Percentiles rank a stretch among this genome's conserved stretches.
These are phyloP conservation scores for Catocala nupta DNA, from an alignment of 2,888 invertebrate genomes.

Conservation along the genomic window DNA sequence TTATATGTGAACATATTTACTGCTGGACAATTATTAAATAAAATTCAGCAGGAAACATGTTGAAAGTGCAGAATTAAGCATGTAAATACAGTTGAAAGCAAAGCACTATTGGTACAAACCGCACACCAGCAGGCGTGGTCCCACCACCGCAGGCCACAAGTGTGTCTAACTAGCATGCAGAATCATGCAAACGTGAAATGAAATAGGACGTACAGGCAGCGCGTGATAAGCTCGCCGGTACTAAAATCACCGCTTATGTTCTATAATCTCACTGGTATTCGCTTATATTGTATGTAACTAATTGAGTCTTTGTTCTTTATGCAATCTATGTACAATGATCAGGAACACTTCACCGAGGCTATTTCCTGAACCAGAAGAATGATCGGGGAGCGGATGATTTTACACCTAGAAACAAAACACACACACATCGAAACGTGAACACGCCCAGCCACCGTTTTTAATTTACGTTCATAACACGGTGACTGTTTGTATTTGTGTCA, in stretches of 20 bases:
- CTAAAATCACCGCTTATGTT: constrained; percentile 85
- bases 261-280: constrained; percentile 87
- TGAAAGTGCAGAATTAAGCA: not conserved
- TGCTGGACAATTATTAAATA: not conserved
- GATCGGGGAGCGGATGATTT: constrained; percentile 87
- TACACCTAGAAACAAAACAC: constrained; percentile 86
- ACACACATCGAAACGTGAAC: constrained; percentile 77
- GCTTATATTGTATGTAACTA: constrained; percentile 82
- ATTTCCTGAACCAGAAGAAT: constrained; percentile 88
- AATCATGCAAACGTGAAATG: constrained; percentile 69
- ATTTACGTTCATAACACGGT: constrained; percentile 43
- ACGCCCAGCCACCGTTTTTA: constrained; percentile 68
- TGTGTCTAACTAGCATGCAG: constrained; percentile 38
- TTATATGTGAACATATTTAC: constrained; percentile 11
- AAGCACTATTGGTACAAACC: constrained; percentile 16
- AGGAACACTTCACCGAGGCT: constrained; percentile 81
- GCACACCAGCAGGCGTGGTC: constrained; percentile 6
- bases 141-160: constrained; percentile 2
- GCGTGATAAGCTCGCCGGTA: constrained; percentile 81
- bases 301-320: constrained; percentile 86
- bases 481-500: constrained; percentile 42
- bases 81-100: constrained; percentile 21
- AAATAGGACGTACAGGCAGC: constrained; percentile 80
- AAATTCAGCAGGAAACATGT: not conserved
- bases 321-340: constrained; percentile 82